phyloP scores from a whole-genome alignment of 1,140 invertebrate genomes.

The Conus betulinus region DNA sequence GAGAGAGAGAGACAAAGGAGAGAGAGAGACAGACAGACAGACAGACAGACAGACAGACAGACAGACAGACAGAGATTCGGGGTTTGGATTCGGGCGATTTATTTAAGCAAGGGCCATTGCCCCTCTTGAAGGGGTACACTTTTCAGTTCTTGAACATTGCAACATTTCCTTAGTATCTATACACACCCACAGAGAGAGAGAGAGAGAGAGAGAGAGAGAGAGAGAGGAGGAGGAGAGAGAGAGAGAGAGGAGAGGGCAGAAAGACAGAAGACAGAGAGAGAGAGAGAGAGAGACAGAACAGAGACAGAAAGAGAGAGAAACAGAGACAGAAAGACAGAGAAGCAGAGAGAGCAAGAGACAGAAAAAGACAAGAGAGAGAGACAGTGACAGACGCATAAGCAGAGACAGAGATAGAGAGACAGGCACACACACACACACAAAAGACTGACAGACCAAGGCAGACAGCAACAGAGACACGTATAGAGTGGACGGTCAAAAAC shows the following conservation, averaged over 20 bases:
- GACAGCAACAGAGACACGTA: too few relatives aligned
- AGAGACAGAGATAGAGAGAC: neutral
- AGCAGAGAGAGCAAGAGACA: neutral
- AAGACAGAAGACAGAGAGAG: slow-evolving; percentile 13
- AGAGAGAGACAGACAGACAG: neutral
- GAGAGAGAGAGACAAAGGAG: slow-evolving; percentile 5
- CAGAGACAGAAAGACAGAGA: neutral
- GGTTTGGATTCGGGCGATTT: too few relatives aligned
- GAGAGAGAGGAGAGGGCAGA: too few relatives aligned
- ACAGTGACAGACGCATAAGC: too few relatives aligned
- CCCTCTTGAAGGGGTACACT: too few relatives aligned
- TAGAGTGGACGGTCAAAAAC: too few relatives aligned
- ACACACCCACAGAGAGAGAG: slow-evolving; percentile 5
- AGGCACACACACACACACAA: too few relatives aligned
- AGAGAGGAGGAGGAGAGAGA: slow-evolving; percentile 19
- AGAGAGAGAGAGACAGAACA: slow-evolving; percentile 1
- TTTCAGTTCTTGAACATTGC: too few relatives aligned
- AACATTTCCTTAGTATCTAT: too few relatives aligned
- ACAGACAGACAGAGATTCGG: too few relatives aligned
- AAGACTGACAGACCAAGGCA: too few relatives aligned
- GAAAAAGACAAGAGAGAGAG: neutral
- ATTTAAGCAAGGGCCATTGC: neutral
- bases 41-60: too few relatives aligned
- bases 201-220: slow-evolving; percentile 6
- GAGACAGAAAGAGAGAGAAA: neutral